Base-by-base conservation (phyloP, 1,140 invertebrate genomes). In the Bombus balteatus region DNA sequence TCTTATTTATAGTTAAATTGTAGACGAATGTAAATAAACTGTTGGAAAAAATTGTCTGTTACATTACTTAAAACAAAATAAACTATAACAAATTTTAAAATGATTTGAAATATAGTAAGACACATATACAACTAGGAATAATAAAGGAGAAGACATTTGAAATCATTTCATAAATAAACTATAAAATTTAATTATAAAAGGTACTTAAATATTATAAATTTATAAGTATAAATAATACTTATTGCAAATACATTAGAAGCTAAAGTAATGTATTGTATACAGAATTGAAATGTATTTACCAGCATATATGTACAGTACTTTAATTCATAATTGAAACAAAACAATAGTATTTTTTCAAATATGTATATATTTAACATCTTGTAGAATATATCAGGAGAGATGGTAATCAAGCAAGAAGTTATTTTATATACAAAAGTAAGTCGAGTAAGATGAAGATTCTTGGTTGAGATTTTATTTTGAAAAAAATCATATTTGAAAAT, bases 201-300 rank as follows among this genome's bases (percentile, higher is more conserved):
- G 3, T n/a, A 76, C 32, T 76, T 76, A n/a, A 43, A 57, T 57
- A 59, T 15, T 76, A 53, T 32, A 43, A 57, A 53, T 53, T 37
- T 78, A 62, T 73, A 74, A 39, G 47, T 83, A 41, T 39, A 70
- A 77, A 68, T 62, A n/a, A 1, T 22, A 70, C 15, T 81, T 81
- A 22, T 57, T 39, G 65, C n/a, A 62, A 34, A 65, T 32, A 39
- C 18, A 28, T 34, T 43, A 39, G 6, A 62, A 39, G 39, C 3
- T 71, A 41, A 41, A 39, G 1, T 71, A 25, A 39, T 28, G 10
- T 15, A 41, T 53, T 53, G 0, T n/a, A 70, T 70, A 28, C 10
- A 70, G 4, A 70, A 18, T 72, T 41, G 28, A 59, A 39, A 83
- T n/a, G 39, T 47, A 75, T 75, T 47, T 43, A 39, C 37, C 22